Evolutionary conservation across 1,140 invertebrate species (phyloP), one percentile per base, ranked within the genome.

Genomic region (Ganaspis sp.): DNA sequence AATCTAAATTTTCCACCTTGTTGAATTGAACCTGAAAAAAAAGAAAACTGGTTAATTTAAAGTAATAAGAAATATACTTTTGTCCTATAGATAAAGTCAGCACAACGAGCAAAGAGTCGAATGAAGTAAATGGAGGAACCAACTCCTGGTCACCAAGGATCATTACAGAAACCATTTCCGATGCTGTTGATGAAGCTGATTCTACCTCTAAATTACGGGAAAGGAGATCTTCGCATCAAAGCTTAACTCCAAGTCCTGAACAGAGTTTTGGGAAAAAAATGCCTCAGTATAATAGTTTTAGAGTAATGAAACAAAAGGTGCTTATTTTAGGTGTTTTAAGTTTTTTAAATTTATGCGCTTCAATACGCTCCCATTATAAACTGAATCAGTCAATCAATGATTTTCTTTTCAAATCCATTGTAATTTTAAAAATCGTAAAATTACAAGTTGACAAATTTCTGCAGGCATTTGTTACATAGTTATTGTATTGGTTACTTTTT

Each of bases 301-400:
- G 88, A n/a, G 78, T 87, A 34, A 90, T 90, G 89, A 90, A 90
- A 70, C 88, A 90, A 74, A 90, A 90, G 86, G 89, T 90, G 76
- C 54, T 42, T 11, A 9, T 37, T 69, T 74, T 9, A 74, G 40
- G 6, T 15, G 11, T 21, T 70, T 70, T 19, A 12, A 19, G 6
- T 34, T 34, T 34, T 34, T 3, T 34, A 3, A 34, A 34, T 34
- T 34, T 34, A 34, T 34, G n/a, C n/a, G n/a, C n/a, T n/a, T n/a
- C n/a, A n/a, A n/a, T n/a, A n/a, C n/a, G n/a, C n/a, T n/a, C n/a
- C n/a, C n/a, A n/a, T n/a, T n/a, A n/a, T n/a, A n/a, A n/a, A n/a
- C n/a, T n/a, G n/a, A n/a, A n/a, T n/a, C n/a, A n/a, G n/a, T n/a
- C n/a, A n/a, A n/a, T n/a, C n/a, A n/a, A n/a, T n/a, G n/a, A n/a